Conservation (phyloP, 64 coral and sea anemone species). For the Dendrophyllia cribrosa region DNA sequence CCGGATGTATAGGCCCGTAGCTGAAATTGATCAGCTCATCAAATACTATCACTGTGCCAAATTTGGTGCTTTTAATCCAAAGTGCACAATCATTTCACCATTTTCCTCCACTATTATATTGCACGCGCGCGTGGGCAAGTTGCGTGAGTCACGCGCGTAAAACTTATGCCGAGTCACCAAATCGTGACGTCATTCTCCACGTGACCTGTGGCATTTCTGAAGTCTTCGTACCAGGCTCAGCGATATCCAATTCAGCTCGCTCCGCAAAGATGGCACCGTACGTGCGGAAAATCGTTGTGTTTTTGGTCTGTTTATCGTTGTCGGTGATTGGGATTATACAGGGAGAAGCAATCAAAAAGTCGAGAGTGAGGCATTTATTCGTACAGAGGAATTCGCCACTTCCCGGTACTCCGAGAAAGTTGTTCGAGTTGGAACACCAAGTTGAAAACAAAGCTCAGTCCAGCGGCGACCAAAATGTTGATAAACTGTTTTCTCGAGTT, state of each 20-base stretch:
- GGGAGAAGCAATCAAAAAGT: background rate
- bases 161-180: background rate
- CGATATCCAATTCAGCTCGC: background rate
- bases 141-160: background rate
- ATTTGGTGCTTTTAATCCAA: no score
- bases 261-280: background rate
- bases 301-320: background rate
- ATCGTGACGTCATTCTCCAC: background rate
- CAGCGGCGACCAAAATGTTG: constrained; percentile 13
- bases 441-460: background rate
- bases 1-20: no score
- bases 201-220: background rate
- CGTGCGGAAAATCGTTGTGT: background rate
- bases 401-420: constrained; percentile 42
- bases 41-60: no score
- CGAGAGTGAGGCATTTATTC: constrained; percentile 13
- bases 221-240: constrained; percentile 15
- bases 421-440: constrained; percentile 18
- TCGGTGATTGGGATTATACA: background rate
- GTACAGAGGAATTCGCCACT: constrained; percentile 42
- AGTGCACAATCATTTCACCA: no score
- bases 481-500: constrained; percentile 24
- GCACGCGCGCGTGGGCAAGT: no score
- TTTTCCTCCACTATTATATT: no score
- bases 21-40: no score